Conservation (phyloP, 2,888 invertebrate species). For the Synergus gifuensis region DNA sequence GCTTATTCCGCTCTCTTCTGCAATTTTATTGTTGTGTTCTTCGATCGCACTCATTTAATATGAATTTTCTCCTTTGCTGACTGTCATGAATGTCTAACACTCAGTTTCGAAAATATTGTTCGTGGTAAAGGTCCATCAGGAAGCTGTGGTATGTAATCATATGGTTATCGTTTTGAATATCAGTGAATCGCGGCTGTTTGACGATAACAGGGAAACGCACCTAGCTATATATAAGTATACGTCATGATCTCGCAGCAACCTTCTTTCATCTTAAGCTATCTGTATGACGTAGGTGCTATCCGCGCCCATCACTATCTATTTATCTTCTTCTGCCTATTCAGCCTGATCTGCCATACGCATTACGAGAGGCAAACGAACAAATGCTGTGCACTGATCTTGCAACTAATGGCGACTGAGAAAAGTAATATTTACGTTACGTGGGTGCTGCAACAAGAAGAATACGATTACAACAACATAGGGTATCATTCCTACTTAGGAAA, state of each 20-base stretch:
- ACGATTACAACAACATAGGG: neutral
- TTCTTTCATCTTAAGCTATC: constrained; percentile 8
- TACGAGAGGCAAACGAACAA: neutral
- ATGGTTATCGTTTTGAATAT: neutral
- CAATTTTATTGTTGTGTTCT: neutral
- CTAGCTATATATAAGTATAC: constrained; percentile 15
- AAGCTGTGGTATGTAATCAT: neutral
- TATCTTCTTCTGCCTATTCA: neutral
- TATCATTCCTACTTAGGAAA: constrained; percentile 4
- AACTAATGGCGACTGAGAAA: constrained; percentile 24
- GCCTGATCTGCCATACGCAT: neutral
- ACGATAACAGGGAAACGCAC: constrained; percentile 16
- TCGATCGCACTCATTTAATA: neutral
- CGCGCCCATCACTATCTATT: constrained; percentile 15
- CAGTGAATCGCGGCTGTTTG: constrained; percentile 12
- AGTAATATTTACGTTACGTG: constrained; percentile 25
- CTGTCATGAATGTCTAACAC: neutral
- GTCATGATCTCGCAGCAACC: neutral
- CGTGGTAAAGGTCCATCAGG: neutral
- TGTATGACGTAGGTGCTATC: constrained; percentile 13
- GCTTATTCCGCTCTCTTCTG: neutral
- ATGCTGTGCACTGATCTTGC: constrained; percentile 23
- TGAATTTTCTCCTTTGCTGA: neutral
- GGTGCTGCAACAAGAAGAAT: constrained; percentile 19
- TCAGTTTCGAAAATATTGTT: neutral